Evolutionary conservation across 2,113 vertebrate species (phyloP).

Genomic region (Sebastes fasciatus): DNA sequence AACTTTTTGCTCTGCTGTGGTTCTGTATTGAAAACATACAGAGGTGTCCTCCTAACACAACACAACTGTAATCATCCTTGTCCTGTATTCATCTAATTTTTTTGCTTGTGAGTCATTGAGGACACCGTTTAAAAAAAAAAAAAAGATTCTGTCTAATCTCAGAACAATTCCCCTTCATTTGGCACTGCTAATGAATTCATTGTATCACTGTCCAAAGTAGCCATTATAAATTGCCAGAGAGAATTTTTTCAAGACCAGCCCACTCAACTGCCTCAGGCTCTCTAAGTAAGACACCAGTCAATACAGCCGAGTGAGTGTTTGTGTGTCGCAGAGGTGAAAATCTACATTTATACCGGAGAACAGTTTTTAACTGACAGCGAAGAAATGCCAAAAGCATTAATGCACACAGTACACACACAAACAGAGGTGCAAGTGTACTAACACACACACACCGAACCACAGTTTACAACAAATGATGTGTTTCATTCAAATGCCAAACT

Average conservation of each 20-base stretch:
- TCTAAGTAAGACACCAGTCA: slow-evolving; percentile 70
- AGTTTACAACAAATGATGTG: slow-evolving; percentile 23
- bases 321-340: slow-evolving; percentile 76
- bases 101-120: slow-evolving; percentile 33
- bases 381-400: slow-evolving; percentile 66
- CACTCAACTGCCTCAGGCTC: slow-evolving; percentile 73
- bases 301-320: slow-evolving; percentile 69
- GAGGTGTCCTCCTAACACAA: background rate
- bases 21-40: background rate
- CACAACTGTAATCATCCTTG: background rate
- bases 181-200: slow-evolving; percentile 65
- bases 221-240: slow-evolving; percentile 62
- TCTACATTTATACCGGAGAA: slow-evolving; percentile 72
- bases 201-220: slow-evolving; percentile 59
- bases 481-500: slow-evolving; percentile 37
- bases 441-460: slow-evolving; percentile 5
- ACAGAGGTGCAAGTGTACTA: background rate
- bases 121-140: background rate
- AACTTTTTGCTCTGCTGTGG: background rate
- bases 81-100: background rate
- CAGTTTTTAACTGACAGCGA: slow-evolving; percentile 54
- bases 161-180: slow-evolving; percentile 60
- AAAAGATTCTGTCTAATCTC: slow-evolving; percentile 37
- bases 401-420: slow-evolving; percentile 23
- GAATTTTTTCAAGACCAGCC: slow-evolving; percentile 64